Conservation (phyloP, 2,888 invertebrate genomes). For the Cistogaster globosa region DNA sequence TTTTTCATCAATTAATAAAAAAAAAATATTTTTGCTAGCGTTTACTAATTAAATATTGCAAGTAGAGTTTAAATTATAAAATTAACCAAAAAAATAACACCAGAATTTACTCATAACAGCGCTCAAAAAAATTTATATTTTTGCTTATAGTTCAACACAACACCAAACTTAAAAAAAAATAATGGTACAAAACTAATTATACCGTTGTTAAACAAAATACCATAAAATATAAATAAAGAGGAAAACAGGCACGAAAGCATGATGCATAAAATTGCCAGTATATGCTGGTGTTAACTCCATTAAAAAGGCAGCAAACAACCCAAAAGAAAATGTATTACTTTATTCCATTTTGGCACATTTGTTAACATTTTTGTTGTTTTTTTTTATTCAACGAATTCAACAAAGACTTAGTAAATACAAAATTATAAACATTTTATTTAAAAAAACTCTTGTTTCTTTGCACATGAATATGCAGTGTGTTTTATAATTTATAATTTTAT, state of each 20-base stretch:
- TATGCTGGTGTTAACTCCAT: constrained; percentile 62
- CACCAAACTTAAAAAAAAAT: too few species aligned
- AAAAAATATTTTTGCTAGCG: too few species aligned
- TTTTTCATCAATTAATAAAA: too few species aligned
- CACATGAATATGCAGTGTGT: too few species aligned
- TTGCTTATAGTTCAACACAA: too few species aligned
- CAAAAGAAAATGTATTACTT: constrained; percentile 29
- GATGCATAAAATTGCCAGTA: constrained; percentile 69
- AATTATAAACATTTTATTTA: background rate
- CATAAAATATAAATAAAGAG: constrained; percentile 42
- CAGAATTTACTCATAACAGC: too few species aligned
- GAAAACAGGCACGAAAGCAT: constrained; percentile 59
- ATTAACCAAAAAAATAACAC: too few species aligned
- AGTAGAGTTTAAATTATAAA: too few species aligned
- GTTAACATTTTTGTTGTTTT: constrained; percentile 35
- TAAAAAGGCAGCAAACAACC: constrained; percentile 48
- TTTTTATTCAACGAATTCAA: constrained; percentile 24
- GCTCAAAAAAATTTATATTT: too few species aligned
- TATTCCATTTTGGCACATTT: constrained; percentile 17
- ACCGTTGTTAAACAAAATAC: background rate
- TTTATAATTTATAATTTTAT: too few species aligned
- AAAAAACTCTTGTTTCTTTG: background rate
- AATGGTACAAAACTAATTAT: constrained; percentile 1
- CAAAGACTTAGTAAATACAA: background rate
- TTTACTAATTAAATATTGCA: background rate